Percentiles rank a stretch among this genome's conserved stretches.
Evolutionary conservation across 2,113 vertebrate species (phyloP).

Genomic region (Oxyruncus cristatus): DNA sequence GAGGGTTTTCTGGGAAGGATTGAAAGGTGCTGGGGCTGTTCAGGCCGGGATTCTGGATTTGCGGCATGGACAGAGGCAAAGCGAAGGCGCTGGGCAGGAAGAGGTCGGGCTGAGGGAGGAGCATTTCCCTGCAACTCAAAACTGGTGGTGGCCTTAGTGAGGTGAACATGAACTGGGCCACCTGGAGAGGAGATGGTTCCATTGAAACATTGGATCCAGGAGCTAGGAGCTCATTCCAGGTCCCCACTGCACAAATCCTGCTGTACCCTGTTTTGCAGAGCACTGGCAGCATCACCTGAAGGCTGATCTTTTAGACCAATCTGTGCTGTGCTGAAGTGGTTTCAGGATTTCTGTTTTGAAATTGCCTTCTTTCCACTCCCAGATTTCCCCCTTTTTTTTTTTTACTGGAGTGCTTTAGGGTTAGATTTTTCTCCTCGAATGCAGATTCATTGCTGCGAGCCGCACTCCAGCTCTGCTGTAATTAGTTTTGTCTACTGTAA

Average conservation of each 20-base stretch:
- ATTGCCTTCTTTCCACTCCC: neutral
- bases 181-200: fast-evolving
- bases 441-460: neutral
- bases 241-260: neutral
- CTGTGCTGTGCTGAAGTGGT: neutral
- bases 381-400: neutral
- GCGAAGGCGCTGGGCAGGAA: neutral
- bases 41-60: neutral
- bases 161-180: fast-evolving
- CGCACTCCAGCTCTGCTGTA: neutral
- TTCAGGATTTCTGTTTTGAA: neutral
- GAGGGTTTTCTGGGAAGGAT: neutral
- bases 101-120: neutral
- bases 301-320: neutral
- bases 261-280: no score
- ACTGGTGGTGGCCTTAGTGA: neutral
- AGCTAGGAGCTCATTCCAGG: neutral
- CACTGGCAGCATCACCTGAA: neutral
- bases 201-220: neutral
- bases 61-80: neutral
- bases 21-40: neutral
- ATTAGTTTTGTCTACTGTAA: slow-evolving; percentile 39
- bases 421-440: neutral
- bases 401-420: neutral
- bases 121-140: no score